A percentile compares a stretch with the other conserved stretches of the same genome.
These are phyloP conservation scores for Miltochrista miniata DNA, from an alignment of 2,888 invertebrate species.

Conservation along the genomic window DNA sequence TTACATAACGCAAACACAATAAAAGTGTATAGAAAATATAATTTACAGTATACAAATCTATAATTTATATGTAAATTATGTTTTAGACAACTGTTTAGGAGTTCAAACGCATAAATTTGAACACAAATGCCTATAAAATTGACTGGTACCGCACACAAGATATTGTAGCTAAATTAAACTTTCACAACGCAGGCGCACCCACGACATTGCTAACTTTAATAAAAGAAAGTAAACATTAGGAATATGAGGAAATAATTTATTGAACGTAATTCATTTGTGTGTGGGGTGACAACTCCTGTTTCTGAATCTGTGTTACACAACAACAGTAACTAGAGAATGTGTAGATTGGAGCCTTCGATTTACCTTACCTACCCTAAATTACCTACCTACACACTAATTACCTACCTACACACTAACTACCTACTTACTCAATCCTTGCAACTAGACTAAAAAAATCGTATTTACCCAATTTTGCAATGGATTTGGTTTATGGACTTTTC, in stretches of 20 bases:
- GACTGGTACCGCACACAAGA: constrained; percentile 27
- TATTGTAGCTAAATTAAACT: constrained; percentile 42
- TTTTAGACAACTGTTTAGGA: constrained; percentile 25
- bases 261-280: constrained; percentile 42
- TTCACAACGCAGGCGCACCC: constrained; percentile 43
- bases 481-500: too few species aligned
- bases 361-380: too few species aligned
- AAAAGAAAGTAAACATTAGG: constrained; percentile 52
- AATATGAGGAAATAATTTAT: constrained; percentile 47
- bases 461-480: too few species aligned
- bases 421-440: too few species aligned
- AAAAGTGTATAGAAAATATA: constrained; percentile 10
- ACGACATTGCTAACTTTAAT: constrained; percentile 46
- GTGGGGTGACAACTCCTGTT: constrained; percentile 32
- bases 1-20: constrained; percentile 7
- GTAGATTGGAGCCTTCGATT: too few species aligned
- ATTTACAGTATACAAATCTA: constrained; percentile 18
- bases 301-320: neutral
- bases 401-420: too few species aligned
- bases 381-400: too few species aligned
- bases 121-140: constrained; percentile 24
- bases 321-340: too few species aligned
- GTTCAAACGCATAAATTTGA: constrained; percentile 29
- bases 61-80: constrained; percentile 34
- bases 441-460: too few species aligned